Evolutionary conservation across 2,888 invertebrate species (phyloP).

Genomic region (Tribolium freemani): DNA sequence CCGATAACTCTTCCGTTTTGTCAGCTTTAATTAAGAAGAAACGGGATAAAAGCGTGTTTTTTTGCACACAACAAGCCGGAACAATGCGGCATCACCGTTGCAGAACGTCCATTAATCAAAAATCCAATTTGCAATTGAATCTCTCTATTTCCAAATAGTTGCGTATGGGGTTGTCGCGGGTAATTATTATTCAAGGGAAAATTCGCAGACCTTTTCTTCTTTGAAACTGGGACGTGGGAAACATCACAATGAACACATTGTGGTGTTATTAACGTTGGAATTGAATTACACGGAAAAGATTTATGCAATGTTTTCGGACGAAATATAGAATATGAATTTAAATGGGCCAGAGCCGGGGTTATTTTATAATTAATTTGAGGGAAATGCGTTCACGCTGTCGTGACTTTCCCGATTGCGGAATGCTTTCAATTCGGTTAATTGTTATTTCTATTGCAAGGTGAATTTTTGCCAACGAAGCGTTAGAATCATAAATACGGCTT

Average conservation of each 20-base stretch:
- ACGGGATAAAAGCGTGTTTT: slow-evolving; percentile 25
- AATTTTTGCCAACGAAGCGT: too few relatives aligned
- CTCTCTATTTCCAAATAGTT: slow-evolving; percentile 16
- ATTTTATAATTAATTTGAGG: background rate
- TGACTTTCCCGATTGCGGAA: background rate
- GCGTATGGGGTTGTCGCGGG: too few relatives aligned
- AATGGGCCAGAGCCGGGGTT: background rate
- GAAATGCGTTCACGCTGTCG: background rate
- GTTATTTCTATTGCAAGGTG: too few relatives aligned
- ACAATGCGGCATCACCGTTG: slow-evolving; percentile 28
- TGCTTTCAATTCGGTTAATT: background rate
- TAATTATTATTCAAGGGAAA: slow-evolving; percentile 15
- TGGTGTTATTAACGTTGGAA: slow-evolving; percentile 22
- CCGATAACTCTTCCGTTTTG: slow-evolving; percentile 33
- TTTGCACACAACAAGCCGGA: slow-evolving; percentile 26
- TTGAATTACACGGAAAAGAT: slow-evolving; percentile 15
- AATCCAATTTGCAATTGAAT: slow-evolving; percentile 50
- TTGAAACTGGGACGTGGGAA: slow-evolving; percentile 14
- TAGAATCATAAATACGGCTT: too few relatives aligned
- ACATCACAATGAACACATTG: slow-evolving; percentile 23
- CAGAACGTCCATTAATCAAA: slow-evolving; percentile 48
- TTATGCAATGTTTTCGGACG: slow-evolving; percentile 12
- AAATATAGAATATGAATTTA: slow-evolving; percentile 24
- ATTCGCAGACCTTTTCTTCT: slow-evolving; percentile 18
- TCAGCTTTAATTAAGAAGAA: slow-evolving; percentile 38